Conservation (phyloP, 2,113 vertebrate species). For the Chlorodrepanis virens region DNA sequence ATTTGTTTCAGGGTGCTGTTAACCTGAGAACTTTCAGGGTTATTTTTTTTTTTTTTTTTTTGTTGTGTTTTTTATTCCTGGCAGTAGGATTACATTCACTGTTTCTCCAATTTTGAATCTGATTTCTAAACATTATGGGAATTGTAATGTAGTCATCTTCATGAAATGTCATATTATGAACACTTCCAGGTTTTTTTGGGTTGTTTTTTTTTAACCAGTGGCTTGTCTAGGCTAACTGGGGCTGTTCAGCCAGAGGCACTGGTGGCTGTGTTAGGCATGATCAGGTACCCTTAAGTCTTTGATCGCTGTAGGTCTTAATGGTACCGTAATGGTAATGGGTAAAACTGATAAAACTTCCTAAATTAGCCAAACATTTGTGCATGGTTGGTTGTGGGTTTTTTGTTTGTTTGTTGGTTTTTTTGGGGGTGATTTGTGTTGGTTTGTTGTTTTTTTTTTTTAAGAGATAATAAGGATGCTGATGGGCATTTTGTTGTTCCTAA, state of each 20-base stretch:
- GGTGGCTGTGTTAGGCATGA: not conserved
- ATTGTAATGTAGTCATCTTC: not conserved
- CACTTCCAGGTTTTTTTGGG: accelerated
- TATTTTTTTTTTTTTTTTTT: no score
- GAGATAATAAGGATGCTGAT: not conserved
- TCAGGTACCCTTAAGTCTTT: not conserved
- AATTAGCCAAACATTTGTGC: not conserved
- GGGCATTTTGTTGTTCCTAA: not conserved
- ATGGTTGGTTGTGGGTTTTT: not conserved
- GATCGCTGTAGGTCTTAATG: not conserved
- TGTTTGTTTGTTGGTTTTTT: not conserved
- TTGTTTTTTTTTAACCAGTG: not conserved
- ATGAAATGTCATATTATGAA: not conserved
- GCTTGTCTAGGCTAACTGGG: not conserved
- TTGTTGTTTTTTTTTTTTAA: not conserved
- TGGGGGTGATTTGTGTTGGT: not conserved
- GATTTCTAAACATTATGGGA: not conserved
- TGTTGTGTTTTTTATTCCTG: not conserved
- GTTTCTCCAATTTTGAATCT: not conserved
- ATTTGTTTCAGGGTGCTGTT: not conserved
- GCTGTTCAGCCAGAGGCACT: not conserved
- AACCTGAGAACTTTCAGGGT: not conserved
- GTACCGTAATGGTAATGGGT: not conserved
- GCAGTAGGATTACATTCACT: not conserved
- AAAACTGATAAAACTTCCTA: not conserved